Conservation (phyloP, 2,888 invertebrate genomes). For the Chrysomela aeneicollis region DNA sequence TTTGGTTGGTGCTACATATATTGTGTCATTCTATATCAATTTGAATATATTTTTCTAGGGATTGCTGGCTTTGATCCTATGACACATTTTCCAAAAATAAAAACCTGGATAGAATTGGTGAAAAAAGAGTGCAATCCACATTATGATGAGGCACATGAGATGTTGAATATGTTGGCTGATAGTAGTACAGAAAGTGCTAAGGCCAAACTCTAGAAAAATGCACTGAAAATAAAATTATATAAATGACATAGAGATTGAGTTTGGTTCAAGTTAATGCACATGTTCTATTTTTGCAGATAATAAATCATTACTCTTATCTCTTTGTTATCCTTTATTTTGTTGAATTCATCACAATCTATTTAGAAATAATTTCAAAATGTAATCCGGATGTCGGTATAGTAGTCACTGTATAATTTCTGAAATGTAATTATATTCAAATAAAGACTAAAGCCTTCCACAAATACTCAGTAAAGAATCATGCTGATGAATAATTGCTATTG, state of each 20-base stretch:
- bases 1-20: too few species aligned
- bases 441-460: too few species aligned
- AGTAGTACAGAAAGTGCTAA: not conserved
- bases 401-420: not conserved
- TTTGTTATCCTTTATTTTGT: too few species aligned
- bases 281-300: not conserved
- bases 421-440: too few species aligned
- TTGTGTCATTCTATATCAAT: too few species aligned
- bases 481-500: too few species aligned
- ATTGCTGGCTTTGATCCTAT: conserved; percentile 73
- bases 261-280: not conserved
- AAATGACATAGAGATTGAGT: too few species aligned
- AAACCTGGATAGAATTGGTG: conserved; percentile 72
- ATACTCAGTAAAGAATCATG: too few species aligned
- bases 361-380: too few species aligned
- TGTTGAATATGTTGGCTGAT: conserved; percentile 49
- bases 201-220: not conserved
- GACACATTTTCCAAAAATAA: conserved; percentile 67
- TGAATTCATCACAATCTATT: too few species aligned
- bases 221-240: not conserved
- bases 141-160: conserved; percentile 68
- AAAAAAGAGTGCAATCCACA: conserved; percentile 67
- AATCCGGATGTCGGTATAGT: not conserved
- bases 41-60: conserved; percentile 66
- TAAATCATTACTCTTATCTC: too few species aligned